phyloP scores from a whole-genome alignment of 2,888 invertebrate species.

The Mythimna pallens region DNA sequence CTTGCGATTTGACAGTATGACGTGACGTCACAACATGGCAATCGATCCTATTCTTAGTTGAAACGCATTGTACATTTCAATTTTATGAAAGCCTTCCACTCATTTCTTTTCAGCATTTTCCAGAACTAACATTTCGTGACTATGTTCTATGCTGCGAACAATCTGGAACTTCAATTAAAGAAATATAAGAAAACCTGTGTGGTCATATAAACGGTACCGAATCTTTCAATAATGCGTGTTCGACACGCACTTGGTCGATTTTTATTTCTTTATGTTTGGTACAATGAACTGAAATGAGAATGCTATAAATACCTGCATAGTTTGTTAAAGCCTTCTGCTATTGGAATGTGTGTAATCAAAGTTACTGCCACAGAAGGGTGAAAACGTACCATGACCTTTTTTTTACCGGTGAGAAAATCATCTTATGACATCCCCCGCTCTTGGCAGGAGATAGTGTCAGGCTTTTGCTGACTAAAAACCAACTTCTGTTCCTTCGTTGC shows the following conservation, averaged over 20 bases:
- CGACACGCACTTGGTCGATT: slow-evolving; percentile 59
- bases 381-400: no score
- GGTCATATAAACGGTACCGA: slow-evolving; percentile 32
- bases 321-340: slow-evolving; percentile 10
- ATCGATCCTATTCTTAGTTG: no score
- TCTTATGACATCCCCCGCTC: no score
- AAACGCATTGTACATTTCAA: not conserved
- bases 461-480: no score
- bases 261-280: slow-evolving; percentile 48
- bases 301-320: slow-evolving; percentile 17
- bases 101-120: slow-evolving; percentile 4
- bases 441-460: no score
- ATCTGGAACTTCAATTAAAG: slow-evolving; percentile 38
- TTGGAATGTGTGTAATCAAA: no score
- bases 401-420: no score
- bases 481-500: no score
- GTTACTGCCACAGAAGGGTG: no score
- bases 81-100: slow-evolving; percentile 3
- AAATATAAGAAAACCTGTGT: slow-evolving; percentile 48
- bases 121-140: slow-evolving; percentile 37
- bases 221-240: slow-evolving; percentile 54
- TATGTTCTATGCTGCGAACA: slow-evolving; percentile 29
- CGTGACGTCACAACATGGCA: no score
- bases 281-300: slow-evolving; percentile 55
- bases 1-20: no score